These are phyloP conservation scores for Dinothrombium tinctorium DNA, from an alignment of 1,140 invertebrate genomes.

Conservation along the genomic window DNA sequence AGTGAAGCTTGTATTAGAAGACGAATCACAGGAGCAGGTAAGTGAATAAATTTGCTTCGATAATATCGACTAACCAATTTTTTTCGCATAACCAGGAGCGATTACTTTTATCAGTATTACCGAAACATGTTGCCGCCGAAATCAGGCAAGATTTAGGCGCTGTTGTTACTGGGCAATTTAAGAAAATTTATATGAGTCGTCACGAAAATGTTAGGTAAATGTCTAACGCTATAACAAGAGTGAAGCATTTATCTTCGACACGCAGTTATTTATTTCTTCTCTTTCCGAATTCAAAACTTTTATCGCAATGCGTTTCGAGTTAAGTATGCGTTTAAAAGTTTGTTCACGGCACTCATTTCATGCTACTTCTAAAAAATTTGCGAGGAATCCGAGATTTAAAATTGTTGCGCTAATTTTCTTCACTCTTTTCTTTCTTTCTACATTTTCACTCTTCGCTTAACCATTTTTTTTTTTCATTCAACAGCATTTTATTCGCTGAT, in stretches of 20 bases:
- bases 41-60: too few species aligned
- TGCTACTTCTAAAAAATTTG: too few species aligned
- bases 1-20: slow-evolving; percentile 71
- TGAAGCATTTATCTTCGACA: slow-evolving; percentile 7
- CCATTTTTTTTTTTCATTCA: too few species aligned
- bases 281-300: too few species aligned
- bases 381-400: too few species aligned
- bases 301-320: too few species aligned
- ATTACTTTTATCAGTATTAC: slow-evolving; percentile 65
- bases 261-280: slow-evolving; percentile 2
- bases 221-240: slow-evolving; percentile 22
- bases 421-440: not conserved
- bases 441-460: too few species aligned
- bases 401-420: slow-evolving; percentile 4
- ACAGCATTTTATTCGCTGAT: slow-evolving; percentile 38
- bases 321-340: too few species aligned
- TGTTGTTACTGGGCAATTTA: slow-evolving; percentile 59
- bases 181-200: slow-evolving; percentile 89
- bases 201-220: slow-evolving; percentile 93
- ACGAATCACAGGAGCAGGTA: slow-evolving; percentile 73
- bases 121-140: slow-evolving; percentile 78
- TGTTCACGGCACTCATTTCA: too few species aligned
- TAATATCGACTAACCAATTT: slow-evolving; percentile 1
- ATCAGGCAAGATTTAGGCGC: slow-evolving; percentile 74
- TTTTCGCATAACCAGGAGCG: slow-evolving; percentile 47